Evolutionary conservation across 2,888 invertebrate species (phyloP).

Genomic region (Drosophila algonquin): DNA sequence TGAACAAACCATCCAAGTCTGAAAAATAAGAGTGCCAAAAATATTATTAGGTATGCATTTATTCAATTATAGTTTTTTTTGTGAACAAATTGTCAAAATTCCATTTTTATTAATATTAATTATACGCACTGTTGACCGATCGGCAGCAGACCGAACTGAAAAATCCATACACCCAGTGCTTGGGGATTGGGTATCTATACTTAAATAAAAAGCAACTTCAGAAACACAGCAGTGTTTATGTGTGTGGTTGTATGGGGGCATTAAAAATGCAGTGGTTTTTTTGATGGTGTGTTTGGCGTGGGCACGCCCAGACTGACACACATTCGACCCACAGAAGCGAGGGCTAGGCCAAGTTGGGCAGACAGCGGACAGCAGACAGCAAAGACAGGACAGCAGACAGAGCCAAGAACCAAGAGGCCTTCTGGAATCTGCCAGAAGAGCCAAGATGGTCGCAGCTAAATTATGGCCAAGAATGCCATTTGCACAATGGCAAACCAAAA

Average conservation of each 20-base stretch:
- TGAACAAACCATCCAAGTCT: too few species aligned
- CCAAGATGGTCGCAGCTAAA: slow-evolving; percentile 20
- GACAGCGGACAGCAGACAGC: not conserved
- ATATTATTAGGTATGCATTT: too few species aligned
- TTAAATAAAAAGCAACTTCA: slow-evolving; percentile 8
- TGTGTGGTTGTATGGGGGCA: not conserved
- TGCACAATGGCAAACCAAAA: slow-evolving; percentile 37
- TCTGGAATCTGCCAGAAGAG: slow-evolving; percentile 61
- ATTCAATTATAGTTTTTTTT: too few species aligned
- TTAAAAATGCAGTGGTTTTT: slow-evolving; percentile 18
- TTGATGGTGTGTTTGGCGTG: slow-evolving; percentile 17
- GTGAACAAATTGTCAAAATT: too few species aligned
- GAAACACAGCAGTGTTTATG: slow-evolving; percentile 1
- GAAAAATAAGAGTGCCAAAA: too few species aligned
- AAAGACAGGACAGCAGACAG: slow-evolving; percentile 2
- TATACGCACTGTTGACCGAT: slow-evolving; percentile 21
- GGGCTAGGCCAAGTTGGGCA: slow-evolving; percentile 1
- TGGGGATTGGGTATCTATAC: not conserved
- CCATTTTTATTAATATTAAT: not conserved
- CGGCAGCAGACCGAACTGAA: not conserved
- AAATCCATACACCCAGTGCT: not conserved
- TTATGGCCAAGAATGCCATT: slow-evolving; percentile 49
- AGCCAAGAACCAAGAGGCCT: slow-evolving; percentile 36
- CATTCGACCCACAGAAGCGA: slow-evolving; percentile 6
- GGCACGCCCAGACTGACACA: slow-evolving; percentile 37